phyloP scores from a whole-genome alignment of 2,888 invertebrate species.

The Zygaena filipendulae region DNA sequence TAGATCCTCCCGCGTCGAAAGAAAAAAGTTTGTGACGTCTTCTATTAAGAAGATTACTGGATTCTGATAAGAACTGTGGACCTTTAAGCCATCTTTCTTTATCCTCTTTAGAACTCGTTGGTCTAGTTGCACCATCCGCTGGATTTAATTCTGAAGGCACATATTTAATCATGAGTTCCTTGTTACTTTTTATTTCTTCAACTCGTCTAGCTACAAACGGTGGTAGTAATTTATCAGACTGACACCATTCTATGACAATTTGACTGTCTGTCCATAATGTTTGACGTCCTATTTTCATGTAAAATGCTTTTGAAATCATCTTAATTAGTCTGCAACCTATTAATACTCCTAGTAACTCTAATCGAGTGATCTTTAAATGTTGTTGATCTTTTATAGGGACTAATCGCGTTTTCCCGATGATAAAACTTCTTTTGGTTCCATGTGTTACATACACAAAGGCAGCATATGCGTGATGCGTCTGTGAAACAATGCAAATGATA shows the following conservation, averaged over 20 bases:
- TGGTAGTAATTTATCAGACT: conserved; percentile 3
- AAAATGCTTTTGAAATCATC: no score
- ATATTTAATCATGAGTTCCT: conserved; percentile 1
- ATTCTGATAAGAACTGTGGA: neutral
- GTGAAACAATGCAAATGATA: conserved; percentile 12
- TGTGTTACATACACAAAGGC: conserved; percentile 4
- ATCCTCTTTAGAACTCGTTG: no score
- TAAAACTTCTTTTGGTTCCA: neutral
- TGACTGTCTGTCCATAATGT: conserved; percentile 8
- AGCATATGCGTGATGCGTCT: conserved; percentile 12
- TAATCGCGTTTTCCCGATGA: conserved; percentile 3
- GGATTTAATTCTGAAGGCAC: conserved; percentile 1
- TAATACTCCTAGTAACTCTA: conserved; percentile 6
- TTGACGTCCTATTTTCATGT: neutral
- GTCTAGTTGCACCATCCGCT: conserved; percentile 3
- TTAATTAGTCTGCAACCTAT: conserved; percentile 4
- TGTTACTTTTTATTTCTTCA: conserved; percentile 3
- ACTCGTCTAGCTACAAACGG: conserved; percentile 6
- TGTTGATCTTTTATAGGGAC: conserved; percentile 2
- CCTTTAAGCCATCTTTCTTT: neutral
- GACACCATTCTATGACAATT: conserved; percentile 4
- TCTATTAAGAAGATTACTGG: no score
- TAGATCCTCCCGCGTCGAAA: no score
- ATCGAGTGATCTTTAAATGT: conserved; percentile 2
- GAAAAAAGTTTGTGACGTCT: no score